Percentiles rank a stretch among this genome's conserved stretches.
Conservation (phyloP, 2,797 vertebrate species). For the Cheracebus regulus region DNA sequence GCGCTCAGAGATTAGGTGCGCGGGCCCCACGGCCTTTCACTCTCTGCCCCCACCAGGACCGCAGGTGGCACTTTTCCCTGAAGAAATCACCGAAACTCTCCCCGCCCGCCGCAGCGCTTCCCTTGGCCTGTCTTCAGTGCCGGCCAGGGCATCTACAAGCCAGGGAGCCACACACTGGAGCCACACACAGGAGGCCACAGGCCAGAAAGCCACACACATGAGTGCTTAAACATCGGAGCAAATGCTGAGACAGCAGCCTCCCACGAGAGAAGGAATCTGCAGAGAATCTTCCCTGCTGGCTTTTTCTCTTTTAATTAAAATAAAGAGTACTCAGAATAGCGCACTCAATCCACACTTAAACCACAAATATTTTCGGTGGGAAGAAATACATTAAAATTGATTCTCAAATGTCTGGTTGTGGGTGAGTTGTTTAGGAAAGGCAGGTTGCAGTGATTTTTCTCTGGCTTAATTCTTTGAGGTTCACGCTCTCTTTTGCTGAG, state of each 20-base stretch:
- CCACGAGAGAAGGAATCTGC: not conserved
- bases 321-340: not conserved
- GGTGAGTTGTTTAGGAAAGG: not conserved
- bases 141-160: not conserved
- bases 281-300: not conserved
- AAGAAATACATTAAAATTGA: not conserved
- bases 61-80: slow-evolving; percentile 79
- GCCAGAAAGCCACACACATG: too few relatives aligned
- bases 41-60: not conserved
- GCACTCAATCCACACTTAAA: not conserved
- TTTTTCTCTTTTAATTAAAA: not conserved
- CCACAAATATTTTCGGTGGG: not conserved
- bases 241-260: not conserved
- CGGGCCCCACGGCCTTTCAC: not conserved
- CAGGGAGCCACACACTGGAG: not conserved
- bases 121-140: not conserved
- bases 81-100: slow-evolving; percentile 33
- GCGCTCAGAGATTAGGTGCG: slow-evolving; percentile 30
- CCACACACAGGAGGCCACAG: not conserved
- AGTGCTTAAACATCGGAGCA: not conserved
- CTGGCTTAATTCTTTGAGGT: not conserved
- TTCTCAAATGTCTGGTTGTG: not conserved
- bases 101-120: not conserved
- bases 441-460: not conserved
- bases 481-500: not conserved